These are phyloP conservation scores for Apteryx owenii DNA, from an alignment of 2,113 vertebrate genomes.

Conservation along the genomic window DNA sequence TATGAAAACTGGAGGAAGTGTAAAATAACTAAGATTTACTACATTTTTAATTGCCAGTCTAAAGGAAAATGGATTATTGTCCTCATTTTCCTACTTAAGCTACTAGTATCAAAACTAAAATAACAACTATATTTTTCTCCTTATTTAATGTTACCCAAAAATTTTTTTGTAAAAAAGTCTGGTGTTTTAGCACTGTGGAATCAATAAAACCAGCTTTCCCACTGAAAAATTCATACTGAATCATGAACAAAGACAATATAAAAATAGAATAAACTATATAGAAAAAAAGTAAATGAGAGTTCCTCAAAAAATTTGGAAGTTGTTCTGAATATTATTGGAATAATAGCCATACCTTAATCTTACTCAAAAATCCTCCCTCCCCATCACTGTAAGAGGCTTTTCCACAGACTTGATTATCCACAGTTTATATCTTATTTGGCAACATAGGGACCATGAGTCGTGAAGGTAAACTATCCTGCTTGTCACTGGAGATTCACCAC, in stretches of 20 bases:
- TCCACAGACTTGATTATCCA: not conserved
- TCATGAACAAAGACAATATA: not conserved
- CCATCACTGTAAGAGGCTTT: not conserved
- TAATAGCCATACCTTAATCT: not conserved
- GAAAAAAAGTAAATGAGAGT: not conserved
- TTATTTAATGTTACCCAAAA: not conserved
- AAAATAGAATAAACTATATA: not conserved
- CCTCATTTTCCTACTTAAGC: not conserved
- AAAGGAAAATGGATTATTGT: not conserved
- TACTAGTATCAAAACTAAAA: not conserved
- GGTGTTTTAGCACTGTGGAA: not conserved
- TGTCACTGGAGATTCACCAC: not conserved
- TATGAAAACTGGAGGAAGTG: not conserved
- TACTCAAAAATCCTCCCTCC: not conserved
- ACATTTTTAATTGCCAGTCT: not conserved
- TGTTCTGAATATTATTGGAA: not conserved
- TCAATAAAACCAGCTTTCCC: not conserved
- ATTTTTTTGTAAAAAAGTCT: not conserved
- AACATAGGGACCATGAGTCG: not conserved
- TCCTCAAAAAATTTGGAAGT: not conserved
- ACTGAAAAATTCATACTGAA: not conserved
- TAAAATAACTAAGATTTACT: not conserved
- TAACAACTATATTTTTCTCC: not conserved
- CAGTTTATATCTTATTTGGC: not conserved
- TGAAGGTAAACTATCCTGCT: not conserved